These are phyloP conservation scores for Muntiacus muntjak DNA, from an alignment of 2,113 vertebrate species.

Conservation along the genomic window DNA sequence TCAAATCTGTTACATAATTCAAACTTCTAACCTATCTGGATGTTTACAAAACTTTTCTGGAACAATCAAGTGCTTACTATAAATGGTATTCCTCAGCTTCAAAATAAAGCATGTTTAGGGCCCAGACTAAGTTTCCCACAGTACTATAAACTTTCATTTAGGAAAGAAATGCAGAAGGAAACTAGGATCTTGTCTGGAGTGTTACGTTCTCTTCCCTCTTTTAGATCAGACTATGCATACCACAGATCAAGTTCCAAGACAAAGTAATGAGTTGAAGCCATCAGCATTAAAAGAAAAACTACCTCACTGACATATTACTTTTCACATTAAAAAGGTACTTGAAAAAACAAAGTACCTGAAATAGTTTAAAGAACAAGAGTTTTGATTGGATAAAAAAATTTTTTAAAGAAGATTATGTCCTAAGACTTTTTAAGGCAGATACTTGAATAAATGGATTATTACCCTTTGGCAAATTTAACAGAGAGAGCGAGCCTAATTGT, in stretches of 20 bases:
- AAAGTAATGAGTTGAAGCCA: neutral
- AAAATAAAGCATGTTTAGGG: conserved; percentile 35
- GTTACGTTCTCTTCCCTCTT: neutral
- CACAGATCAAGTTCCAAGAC: neutral
- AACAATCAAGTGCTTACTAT: conserved; percentile 64
- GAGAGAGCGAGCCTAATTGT: neutral
- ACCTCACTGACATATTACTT: neutral
- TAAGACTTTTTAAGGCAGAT: neutral
- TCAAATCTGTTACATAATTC: conserved; percentile 75
- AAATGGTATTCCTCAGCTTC: conserved; percentile 48
- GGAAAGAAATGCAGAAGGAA: neutral
- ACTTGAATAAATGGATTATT: neutral
- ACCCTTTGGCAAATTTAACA: neutral
- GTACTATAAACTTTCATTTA: neutral
- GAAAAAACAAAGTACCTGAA: neutral
- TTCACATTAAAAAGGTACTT: neutral
- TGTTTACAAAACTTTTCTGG: conserved; percentile 50
- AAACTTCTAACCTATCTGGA: conserved; percentile 21
- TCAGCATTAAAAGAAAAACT: neutral
- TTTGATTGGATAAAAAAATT: neutral
- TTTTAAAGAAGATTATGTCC: neutral
- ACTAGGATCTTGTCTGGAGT: neutral
- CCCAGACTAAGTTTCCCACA: neutral
- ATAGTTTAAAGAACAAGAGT: neutral
- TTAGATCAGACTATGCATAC: neutral